Evolutionary conservation across 2,113 vertebrate species (phyloP), one percentile per base, ranked within the genome.

Genomic region (Calonectris borealis): DNA sequence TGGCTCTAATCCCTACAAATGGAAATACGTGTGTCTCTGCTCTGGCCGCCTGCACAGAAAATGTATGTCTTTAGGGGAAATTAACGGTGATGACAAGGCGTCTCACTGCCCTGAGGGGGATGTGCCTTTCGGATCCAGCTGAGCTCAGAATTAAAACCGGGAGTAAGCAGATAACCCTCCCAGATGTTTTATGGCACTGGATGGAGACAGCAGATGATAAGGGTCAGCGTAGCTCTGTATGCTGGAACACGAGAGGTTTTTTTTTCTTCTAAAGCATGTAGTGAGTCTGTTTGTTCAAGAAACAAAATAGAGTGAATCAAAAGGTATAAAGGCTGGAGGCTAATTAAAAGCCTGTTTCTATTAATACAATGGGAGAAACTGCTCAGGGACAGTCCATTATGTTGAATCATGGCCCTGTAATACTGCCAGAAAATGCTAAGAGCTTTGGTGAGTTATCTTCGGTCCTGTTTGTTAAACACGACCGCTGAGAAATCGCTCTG

Each of bases 271-370:
- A 70, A 91, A 83, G 31, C 10, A 38, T 38, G 32, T 52, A 44
- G 27, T 69, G 89, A 69, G 44, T 27, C 36, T 82, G 69, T 55
- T 80, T 94, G 60, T 51, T 91, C 49, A 93, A 93, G 70, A 93
- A 94, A 80, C 15, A 94, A 91, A 94, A 86, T 7, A 70, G 61
- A 66, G 60, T n/a, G 4, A 91, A 91, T 57, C 24, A 46, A 90
- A 85, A 83, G 48, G 70, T 78, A 76, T 38, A 72, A 72, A 89
- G 29, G 34, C 61, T 64, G 49, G 44, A 72, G 21, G 61, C 26
- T 92, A 94, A 95, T 92, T 62, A 95, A 94, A 96, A 94, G 12
- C 62, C 44, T 54, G 32, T 60, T 95, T 87, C 57, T 85, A 58
- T 52, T 94, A 90, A 72, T 54, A 54, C 5, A 38, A 44, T 29